A percentile compares a stretch with the other conserved stretches of the same genome.
phyloP scores from a whole-genome alignment of 2,888 invertebrate genomes.

The Sylvicola fuscatus region DNA sequence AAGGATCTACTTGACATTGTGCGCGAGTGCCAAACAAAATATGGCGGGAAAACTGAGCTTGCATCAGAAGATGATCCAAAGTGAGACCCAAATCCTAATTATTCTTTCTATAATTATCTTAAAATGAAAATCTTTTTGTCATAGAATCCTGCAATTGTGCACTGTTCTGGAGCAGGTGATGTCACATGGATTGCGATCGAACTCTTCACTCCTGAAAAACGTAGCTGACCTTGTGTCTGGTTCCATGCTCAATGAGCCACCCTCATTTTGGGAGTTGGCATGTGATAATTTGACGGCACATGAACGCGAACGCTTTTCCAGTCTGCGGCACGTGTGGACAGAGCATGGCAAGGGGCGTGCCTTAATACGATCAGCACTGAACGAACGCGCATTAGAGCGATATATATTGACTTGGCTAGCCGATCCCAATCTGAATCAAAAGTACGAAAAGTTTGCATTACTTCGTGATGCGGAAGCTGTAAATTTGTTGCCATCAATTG shows the following conservation, averaged over 20 bases:
- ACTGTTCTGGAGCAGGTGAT: constrained; percentile 56
- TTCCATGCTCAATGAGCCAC: constrained; percentile 20
- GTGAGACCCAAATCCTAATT: constrained; percentile 16
- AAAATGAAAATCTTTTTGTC: no score
- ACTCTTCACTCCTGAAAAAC: constrained; percentile 36
- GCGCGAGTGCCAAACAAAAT: constrained; percentile 49
- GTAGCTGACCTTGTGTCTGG: constrained; percentile 50
- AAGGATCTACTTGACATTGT: constrained; percentile 15
- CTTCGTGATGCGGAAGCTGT: constrained; percentile 60
- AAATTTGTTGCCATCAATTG: constrained; percentile 62
- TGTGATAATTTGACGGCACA: constrained; percentile 65
- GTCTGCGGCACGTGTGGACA: constrained; percentile 42
- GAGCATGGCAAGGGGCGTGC: constrained; percentile 41
- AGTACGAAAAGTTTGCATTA: constrained; percentile 76
- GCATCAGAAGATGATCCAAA: constrained; percentile 71
- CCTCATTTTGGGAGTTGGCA: constrained; percentile 59
- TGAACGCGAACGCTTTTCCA: constrained; percentile 66
- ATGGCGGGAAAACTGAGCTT: constrained; percentile 71
- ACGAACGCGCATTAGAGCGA: constrained; percentile 76
- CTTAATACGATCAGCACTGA: constrained; percentile 74
- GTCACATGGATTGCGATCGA: constrained; percentile 51
- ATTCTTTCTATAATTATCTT: constrained; percentile 14
- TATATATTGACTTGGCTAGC: constrained; percentile 55
- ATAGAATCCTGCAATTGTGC: constrained; percentile 36
- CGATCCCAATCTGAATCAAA: constrained; percentile 40